Percentiles rank a stretch among this genome's conserved stretches.
phyloP scores from a whole-genome alignment of 2,797 vertebrate species.

The Oreochromis mossambicus region DNA sequence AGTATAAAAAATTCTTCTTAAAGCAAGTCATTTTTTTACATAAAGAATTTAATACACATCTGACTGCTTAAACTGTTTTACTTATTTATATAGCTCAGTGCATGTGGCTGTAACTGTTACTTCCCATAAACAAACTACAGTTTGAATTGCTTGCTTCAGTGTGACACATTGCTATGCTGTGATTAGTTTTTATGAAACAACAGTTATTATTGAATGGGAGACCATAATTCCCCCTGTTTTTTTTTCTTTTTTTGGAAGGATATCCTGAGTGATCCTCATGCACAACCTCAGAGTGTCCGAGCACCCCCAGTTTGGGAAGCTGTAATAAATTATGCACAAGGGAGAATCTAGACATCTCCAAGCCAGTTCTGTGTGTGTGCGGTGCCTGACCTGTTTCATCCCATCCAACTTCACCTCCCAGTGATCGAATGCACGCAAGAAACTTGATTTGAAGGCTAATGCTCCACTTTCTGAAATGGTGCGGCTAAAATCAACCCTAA shows the following conservation, averaged over 20 bases:
- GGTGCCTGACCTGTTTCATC: neutral
- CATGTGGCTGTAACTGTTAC: neutral
- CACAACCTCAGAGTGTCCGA: neutral
- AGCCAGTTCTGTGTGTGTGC: neutral
- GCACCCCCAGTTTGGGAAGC: too few species aligned
- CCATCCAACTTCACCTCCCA: slow-evolving; percentile 33
- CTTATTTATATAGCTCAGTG: neutral
- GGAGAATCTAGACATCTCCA: neutral
- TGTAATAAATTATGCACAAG: too few species aligned
- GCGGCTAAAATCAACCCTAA: neutral
- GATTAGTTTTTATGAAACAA: neutral
- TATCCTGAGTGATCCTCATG: neutral
- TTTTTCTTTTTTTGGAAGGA: neutral
- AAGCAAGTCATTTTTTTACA: neutral
- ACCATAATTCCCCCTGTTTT: neutral
- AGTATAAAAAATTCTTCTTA: neutral
- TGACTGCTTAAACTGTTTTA: neutral
- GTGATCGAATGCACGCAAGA: neutral
- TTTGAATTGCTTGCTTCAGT: neutral
- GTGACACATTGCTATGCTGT: neutral
- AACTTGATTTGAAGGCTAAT: neutral
- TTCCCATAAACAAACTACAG: neutral
- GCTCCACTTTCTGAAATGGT: neutral
- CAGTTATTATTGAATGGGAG: neutral
- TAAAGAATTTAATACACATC: neutral